Evolutionary conservation across 1,140 invertebrate species (phyloP).

Genomic region (Mya arenaria): DNA sequence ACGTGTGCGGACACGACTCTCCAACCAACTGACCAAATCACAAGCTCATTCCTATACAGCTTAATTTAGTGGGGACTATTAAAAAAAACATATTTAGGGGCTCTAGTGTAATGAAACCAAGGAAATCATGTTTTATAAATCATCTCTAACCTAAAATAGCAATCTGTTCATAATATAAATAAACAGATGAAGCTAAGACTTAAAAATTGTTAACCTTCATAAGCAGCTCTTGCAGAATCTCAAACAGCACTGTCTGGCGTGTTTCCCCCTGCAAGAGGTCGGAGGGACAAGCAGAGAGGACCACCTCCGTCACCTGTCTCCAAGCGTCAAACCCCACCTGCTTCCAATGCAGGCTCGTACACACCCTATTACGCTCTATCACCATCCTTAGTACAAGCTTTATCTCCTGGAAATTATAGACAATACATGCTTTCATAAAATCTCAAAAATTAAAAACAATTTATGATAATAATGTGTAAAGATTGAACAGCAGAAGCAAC

Average conservation of each 20-base stretch:
- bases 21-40: too few relatives aligned
- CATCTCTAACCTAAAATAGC: too few relatives aligned
- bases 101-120: too few relatives aligned
- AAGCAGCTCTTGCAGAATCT: conserved; percentile 90
- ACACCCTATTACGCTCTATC: conserved; percentile 87
- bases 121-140: too few relatives aligned
- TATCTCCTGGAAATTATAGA: conserved; percentile 81
- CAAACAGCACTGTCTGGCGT: conserved; percentile 89
- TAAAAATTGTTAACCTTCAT: conserved; percentile 86
- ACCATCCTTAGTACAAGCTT: conserved; percentile 87
- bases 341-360: conserved; percentile 85
- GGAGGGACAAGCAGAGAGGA: conserved; percentile 89
- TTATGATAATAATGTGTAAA: too few relatives aligned
- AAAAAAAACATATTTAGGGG: too few relatives aligned
- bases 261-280: conserved; percentile 87
- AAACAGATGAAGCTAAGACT: too few relatives aligned
- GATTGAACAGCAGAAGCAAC: too few relatives aligned
- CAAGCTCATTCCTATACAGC: too few relatives aligned
- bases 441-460: not conserved
- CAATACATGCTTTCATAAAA: not conserved
- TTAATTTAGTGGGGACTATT: too few relatives aligned
- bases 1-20: too few relatives aligned
- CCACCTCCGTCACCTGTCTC: conserved; percentile 91
- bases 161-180: too few relatives aligned
- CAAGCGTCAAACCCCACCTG: conserved; percentile 90